A percentile compares a stretch with the other conserved stretches of the same genome.
Conservation (phyloP, 2,888 invertebrate genomes). For the Fragum fragum region DNA sequence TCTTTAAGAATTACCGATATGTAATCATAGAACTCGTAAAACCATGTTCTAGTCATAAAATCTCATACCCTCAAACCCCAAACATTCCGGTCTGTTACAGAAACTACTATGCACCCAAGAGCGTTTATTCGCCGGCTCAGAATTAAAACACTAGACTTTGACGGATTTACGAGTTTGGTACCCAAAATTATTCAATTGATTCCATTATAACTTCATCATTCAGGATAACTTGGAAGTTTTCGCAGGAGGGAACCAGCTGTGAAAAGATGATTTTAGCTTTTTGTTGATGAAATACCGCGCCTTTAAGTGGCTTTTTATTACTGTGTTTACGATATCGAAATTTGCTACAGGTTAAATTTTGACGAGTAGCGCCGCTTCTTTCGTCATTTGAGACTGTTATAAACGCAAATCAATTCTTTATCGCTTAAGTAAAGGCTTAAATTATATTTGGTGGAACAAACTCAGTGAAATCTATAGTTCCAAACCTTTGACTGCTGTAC, state of each 20-base stretch:
- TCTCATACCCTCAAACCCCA: slow-evolving; percentile 10
- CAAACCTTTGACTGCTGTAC: too few relatives aligned
- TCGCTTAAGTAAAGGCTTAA: too few relatives aligned
- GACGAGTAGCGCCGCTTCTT: slow-evolving; percentile 24
- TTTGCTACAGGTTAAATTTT: slow-evolving; percentile 35
- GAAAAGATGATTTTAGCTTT: slow-evolving; percentile 21
- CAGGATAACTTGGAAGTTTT: slow-evolving; percentile 23
- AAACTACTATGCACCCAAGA: background rate
- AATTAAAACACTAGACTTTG: slow-evolving; percentile 32
- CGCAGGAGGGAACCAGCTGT: slow-evolving; percentile 21
- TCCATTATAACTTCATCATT: slow-evolving; percentile 27
- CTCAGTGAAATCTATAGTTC: too few relatives aligned
- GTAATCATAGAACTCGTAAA: slow-evolving; percentile 26
- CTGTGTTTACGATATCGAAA: slow-evolving; percentile 28
- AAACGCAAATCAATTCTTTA: too few relatives aligned
- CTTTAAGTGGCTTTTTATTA: slow-evolving; percentile 30
- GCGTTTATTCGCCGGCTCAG: slow-evolving; percentile 20
- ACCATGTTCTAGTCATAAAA: background rate
- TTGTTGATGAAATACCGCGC: slow-evolving; percentile 20
- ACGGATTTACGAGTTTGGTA: slow-evolving; percentile 43
- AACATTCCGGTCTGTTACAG: slow-evolving; percentile 23
- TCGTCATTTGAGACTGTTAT: slow-evolving; percentile 23
- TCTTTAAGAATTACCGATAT: slow-evolving; percentile 25
- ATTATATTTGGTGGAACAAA: too few relatives aligned
- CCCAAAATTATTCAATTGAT: slow-evolving; percentile 27